phyloP scores from a whole-genome alignment of 2,888 invertebrate genomes.

The Aporophyla nigra region DNA sequence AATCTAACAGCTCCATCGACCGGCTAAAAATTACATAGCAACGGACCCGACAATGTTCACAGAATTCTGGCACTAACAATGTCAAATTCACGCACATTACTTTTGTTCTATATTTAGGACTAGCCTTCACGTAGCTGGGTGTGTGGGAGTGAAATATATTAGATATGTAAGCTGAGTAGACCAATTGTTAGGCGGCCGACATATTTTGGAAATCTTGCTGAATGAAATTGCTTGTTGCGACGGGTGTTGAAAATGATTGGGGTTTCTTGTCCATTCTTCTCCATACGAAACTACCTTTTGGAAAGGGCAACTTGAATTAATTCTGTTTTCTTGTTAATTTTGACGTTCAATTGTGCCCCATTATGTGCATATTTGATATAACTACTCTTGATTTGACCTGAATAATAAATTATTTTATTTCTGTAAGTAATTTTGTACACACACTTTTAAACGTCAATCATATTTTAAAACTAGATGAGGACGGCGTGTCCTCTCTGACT shows the following conservation, averaged over 20 bases:
- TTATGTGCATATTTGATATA: too few relatives aligned
- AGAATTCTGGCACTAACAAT: constrained; percentile 15
- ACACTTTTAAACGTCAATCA: too few relatives aligned
- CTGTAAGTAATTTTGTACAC: too few relatives aligned
- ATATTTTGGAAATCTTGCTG: constrained; percentile 14
- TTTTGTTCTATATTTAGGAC: constrained; percentile 35
- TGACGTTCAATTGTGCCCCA: too few relatives aligned
- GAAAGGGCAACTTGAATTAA: too few relatives aligned
- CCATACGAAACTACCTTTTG: too few relatives aligned
- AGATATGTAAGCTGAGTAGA: constrained; percentile 1
- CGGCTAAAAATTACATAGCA: background rate
- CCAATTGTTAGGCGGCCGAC: background rate
- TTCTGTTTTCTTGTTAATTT: too few relatives aligned
- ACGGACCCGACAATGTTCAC: background rate
- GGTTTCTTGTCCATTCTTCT: background rate
- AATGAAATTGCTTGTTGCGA: background rate
- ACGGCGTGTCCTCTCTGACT: too few relatives aligned
- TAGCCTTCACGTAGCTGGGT: background rate
- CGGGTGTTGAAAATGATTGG: background rate
- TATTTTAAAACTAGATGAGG: too few relatives aligned
- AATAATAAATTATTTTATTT: too few relatives aligned
- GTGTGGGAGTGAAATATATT: constrained; percentile 27
- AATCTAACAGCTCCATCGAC: background rate
- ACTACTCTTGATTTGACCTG: too few relatives aligned
- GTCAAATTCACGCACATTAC: constrained; percentile 27